A percentile compares a stretch with the other conserved stretches of the same genome.
Conservation (phyloP, 2,888 invertebrate genomes). For the Pristionchus entomophagus region DNA sequence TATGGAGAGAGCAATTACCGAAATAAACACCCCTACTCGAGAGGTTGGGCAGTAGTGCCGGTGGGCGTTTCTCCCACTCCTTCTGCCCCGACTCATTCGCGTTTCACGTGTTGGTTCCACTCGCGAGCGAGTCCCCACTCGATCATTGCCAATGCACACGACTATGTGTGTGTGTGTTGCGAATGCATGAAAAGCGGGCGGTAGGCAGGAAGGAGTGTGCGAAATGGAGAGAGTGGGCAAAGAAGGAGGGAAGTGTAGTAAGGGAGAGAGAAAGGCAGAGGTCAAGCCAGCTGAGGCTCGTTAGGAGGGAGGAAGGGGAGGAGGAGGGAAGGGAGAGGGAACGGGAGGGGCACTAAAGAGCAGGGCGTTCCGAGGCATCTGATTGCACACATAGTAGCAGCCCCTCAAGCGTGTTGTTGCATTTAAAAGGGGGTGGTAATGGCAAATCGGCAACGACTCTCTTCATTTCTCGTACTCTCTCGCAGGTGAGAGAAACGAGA, state of each 20-base stretch:
- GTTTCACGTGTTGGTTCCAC: background rate
- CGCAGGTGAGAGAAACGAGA: too few relatives aligned
- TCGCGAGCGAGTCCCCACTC: background rate
- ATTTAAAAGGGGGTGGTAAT: background rate
- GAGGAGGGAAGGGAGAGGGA: background rate
- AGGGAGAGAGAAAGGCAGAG: background rate
- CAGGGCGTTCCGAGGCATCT: background rate
- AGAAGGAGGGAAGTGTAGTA: background rate
- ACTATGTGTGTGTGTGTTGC: background rate
- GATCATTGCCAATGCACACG: slow-evolving; percentile 1
- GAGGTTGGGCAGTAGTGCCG: too few relatives aligned
- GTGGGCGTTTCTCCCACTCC: too few relatives aligned
- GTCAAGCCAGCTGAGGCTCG: slow-evolving; percentile 24
- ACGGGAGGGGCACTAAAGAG: background rate
- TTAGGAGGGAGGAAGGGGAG: background rate
- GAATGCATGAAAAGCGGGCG: slow-evolving; percentile 11
- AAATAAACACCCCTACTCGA: too few relatives aligned
- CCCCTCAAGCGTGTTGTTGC: slow-evolving; percentile 9
- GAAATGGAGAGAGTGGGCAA: background rate
- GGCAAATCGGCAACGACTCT: too few relatives aligned
- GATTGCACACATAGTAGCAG: background rate
- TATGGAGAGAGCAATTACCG: too few relatives aligned
- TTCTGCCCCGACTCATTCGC: background rate
- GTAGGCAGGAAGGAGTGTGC: background rate
- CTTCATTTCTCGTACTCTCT: too few relatives aligned